Conservation (phyloP, 2,797 vertebrate genomes). For the Pteropus rufus region DNA sequence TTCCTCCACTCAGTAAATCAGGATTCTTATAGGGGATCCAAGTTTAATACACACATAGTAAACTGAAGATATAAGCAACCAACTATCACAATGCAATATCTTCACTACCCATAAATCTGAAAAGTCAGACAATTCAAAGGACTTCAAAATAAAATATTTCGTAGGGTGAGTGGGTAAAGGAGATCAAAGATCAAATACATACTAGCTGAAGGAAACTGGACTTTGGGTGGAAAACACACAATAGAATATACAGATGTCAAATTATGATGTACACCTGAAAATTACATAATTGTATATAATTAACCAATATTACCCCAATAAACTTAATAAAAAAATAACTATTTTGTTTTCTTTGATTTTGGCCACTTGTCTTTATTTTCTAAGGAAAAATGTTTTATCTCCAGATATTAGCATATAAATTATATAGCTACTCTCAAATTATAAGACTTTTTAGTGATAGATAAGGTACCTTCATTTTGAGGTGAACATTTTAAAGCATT, state of each 20-base stretch:
- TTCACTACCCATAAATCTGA: neutral
- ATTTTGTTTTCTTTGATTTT: neutral
- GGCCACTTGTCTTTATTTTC: neutral
- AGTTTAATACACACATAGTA: neutral
- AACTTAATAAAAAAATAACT: neutral
- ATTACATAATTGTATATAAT: no score
- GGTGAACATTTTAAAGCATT: neutral
- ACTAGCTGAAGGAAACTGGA: no score
- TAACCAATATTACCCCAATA: no score
- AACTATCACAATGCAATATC: neutral
- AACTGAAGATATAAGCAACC: neutral
- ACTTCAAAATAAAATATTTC: neutral
- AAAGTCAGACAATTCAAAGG: neutral
- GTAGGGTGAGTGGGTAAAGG: no score
- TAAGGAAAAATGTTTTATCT: conserved; percentile 23
- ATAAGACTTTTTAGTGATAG: neutral
- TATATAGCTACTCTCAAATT: neutral
- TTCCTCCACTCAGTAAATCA: neutral
- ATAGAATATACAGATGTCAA: no score
- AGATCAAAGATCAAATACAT: no score
- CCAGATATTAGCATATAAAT: conserved; percentile 7
- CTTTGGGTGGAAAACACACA: no score
- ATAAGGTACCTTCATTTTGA: neutral
- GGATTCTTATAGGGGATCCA: neutral
- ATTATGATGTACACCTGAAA: no score